Percentiles rank a stretch among this genome's conserved stretches.
Evolutionary conservation across 1,140 invertebrate genomes (phyloP).

Genomic region (Hormaphis cornu): DNA sequence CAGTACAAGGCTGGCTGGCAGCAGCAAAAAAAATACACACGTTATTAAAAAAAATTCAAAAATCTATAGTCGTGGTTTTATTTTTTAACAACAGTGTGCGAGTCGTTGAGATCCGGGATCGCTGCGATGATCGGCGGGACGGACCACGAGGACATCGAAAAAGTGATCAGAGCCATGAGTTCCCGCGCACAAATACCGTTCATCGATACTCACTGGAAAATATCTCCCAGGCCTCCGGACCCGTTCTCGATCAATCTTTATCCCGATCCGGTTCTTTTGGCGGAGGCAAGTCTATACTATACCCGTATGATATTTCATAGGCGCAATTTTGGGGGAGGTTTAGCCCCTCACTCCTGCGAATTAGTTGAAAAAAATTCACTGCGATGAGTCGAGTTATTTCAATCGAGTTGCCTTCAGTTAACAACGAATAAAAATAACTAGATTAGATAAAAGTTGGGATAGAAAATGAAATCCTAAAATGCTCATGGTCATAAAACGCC

Average conservation of each 20-base stretch:
- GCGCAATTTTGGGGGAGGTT: no score
- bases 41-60: no score
- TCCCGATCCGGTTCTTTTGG: neutral
- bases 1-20: no score
- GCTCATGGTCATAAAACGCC: no score
- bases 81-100: neutral
- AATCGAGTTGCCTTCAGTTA: no score
- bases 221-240: neutral
- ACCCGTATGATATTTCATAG: neutral
- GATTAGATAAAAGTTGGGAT: no score
- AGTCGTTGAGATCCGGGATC: neutral
- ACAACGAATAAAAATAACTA: no score
- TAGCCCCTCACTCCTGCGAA: no score
- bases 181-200: conserved; percentile 10
- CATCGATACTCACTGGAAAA: conserved; percentile 21
- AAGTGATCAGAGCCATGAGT: conserved; percentile 11
- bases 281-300: neutral
- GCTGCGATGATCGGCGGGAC: conserved; percentile 12
- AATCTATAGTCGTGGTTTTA: neutral
- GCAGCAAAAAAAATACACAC: no score
- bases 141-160: neutral
- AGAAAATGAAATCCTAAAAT: no score
- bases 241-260: neutral
- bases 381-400: no score
- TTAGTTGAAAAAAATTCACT: no score